phyloP scores from a whole-genome alignment of 1,140 invertebrate species.

The Micrasema longulum region DNA sequence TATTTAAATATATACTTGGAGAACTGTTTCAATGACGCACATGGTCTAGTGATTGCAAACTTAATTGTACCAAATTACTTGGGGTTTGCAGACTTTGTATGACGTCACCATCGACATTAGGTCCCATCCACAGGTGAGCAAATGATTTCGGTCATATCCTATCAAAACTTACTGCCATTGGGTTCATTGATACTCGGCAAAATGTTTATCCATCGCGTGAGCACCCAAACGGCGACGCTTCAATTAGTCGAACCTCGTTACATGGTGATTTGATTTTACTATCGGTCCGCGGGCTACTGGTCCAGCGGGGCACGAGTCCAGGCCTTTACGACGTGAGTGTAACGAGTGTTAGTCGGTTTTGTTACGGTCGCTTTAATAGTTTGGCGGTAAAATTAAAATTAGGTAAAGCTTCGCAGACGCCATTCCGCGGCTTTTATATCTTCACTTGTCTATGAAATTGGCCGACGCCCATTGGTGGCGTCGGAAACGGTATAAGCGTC shows the following conservation, averaged over 20 bases:
- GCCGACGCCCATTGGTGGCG: conserved; percentile 40
- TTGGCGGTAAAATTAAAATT: conserved; percentile 52
- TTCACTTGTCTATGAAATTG: conserved; percentile 52
- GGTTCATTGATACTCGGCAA: conserved; percentile 3
- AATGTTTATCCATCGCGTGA: conserved; percentile 1
- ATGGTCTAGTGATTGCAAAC: too few species aligned
- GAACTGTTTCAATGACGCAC: too few species aligned
- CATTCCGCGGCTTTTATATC: conserved; percentile 48
- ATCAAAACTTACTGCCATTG: conserved; percentile 8
- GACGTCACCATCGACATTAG: conserved; percentile 15
- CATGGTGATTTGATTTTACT: conserved; percentile 23
- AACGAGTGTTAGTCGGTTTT: conserved; percentile 36
- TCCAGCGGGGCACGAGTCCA: conserved; percentile 1
- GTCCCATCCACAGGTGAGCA: conserved; percentile 19
- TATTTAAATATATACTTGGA: too few species aligned
- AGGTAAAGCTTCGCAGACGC: conserved; percentile 40
- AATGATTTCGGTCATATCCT: not conserved
- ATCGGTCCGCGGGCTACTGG: conserved; percentile 2
- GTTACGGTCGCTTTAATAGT: conserved; percentile 49
- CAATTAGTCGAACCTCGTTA: conserved; percentile 26
- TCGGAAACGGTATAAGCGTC: too few species aligned
- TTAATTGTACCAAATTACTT: too few species aligned
- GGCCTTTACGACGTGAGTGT: conserved; percentile 33
- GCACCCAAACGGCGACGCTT: not conserved
- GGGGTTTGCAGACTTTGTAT: not conserved